A percentile compares a stretch with the other conserved stretches of the same genome.
These are phyloP conservation scores for Fissipunctia ypsillon DNA, from an alignment of 2,888 invertebrate genomes.

Conservation along the genomic window DNA sequence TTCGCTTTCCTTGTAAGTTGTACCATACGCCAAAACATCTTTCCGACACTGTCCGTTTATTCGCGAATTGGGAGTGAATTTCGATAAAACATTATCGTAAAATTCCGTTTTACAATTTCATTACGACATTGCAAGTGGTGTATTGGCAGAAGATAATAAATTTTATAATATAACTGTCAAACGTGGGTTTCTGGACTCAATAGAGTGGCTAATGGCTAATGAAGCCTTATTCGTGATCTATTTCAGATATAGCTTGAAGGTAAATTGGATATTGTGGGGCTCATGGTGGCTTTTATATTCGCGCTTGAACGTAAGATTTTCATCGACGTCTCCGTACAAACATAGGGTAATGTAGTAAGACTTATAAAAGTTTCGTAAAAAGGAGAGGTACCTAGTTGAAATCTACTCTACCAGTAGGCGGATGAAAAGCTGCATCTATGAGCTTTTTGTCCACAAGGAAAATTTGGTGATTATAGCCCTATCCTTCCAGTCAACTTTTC, in stretches of 20 bases:
- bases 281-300: background rate
- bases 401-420: background rate
- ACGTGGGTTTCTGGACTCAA: constrained; percentile 46
- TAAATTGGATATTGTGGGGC: background rate
- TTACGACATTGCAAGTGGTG: constrained; percentile 68
- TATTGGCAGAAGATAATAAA: constrained; percentile 50
- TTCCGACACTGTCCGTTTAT: constrained; percentile 64
- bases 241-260: constrained; percentile 6
- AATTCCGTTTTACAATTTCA: constrained; percentile 78
- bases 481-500: background rate
- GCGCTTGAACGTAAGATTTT: background rate
- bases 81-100: constrained; percentile 73
- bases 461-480: background rate
- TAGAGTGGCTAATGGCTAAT: constrained; percentile 5
- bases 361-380: background rate
- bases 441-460: background rate
- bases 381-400: background rate
- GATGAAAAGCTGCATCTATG: background rate
- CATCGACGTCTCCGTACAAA: background rate
- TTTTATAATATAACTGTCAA: constrained; percentile 31
- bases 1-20: constrained; percentile 30
- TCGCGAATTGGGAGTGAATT: constrained; percentile 69
- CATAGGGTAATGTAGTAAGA: background rate
- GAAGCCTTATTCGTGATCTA: constrained; percentile 30
- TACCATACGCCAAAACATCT: constrained; percentile 45